Conservation (phyloP, 2,888 invertebrate genomes). For the Athalia rosae region DNA sequence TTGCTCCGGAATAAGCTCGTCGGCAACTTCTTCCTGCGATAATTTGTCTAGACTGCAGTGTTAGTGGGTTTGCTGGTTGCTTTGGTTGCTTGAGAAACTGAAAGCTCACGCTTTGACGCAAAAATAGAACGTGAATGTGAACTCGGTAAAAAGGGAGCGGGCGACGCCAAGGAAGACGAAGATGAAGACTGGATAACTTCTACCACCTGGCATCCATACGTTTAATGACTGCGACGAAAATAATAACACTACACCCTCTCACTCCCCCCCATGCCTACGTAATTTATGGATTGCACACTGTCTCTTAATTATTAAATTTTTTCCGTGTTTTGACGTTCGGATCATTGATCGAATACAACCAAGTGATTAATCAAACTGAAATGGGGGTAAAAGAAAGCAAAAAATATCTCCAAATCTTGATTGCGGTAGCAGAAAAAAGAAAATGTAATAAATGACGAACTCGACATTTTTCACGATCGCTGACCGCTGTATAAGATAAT, state of each 20-base stretch:
- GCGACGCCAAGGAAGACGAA: slow-evolving; percentile 12
- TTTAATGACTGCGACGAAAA: slow-evolving; percentile 42
- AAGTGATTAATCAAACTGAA: no score
- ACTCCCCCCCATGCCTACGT: background rate
- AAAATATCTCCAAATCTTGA: no score
- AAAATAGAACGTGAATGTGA: slow-evolving; percentile 34
- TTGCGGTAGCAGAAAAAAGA: no score
- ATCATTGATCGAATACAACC: background rate
- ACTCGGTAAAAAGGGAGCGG: slow-evolving; percentile 18
- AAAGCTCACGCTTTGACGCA: slow-evolving; percentile 34
- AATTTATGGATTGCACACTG: background rate
- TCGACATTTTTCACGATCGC: no score
- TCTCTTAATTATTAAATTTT: background rate
- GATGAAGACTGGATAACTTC: slow-evolving; percentile 15
- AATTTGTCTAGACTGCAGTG: slow-evolving; percentile 26
- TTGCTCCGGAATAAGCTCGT: background rate
- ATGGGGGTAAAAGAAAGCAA: no score
- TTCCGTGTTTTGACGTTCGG: background rate
- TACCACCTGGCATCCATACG: slow-evolving; percentile 45
- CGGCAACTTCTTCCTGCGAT: slow-evolving; percentile 34
- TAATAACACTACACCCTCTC: slow-evolving; percentile 21
- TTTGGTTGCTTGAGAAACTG: slow-evolving; percentile 12
- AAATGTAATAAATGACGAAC: no score
- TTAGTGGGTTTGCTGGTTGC: no score
- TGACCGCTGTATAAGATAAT: slow-evolving; percentile 7